Percentiles rank a stretch among this genome's conserved stretches.
These are phyloP conservation scores for Rafetus swinhoei DNA, from an alignment of 2,113 vertebrate genomes.

Conservation along the genomic window DNA sequence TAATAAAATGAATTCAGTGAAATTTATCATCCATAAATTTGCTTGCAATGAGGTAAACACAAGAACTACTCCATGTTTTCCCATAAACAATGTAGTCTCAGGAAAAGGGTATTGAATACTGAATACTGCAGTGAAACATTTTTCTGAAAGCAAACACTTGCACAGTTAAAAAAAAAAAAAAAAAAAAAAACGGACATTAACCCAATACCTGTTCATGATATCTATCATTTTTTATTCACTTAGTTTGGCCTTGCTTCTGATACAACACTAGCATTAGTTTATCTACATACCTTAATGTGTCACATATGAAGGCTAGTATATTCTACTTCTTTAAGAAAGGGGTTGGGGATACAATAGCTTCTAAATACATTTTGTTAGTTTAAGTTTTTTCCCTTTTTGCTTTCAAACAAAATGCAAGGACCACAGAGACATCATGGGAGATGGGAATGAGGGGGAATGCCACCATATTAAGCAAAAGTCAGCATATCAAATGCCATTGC, in stretches of 20 bases:
- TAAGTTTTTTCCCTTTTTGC: neutral
- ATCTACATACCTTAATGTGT: neutral
- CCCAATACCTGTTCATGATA: neutral
- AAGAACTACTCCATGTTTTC: neutral
- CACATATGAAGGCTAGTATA: neutral
- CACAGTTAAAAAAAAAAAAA: neutral
- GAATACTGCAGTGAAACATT: neutral
- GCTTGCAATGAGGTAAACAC: neutral
- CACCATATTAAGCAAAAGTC: slow-evolving; percentile 28
- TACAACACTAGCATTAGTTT: neutral
- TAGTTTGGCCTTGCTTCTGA: neutral
- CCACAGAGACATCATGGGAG: neutral
- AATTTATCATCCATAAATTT: neutral
- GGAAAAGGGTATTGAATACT: slow-evolving; percentile 4
- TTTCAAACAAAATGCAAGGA: neutral
- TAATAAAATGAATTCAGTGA: neutral
- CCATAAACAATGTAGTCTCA: neutral
- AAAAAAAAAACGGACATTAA: neutral
- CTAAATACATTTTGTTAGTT: neutral
- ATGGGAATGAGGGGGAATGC: neutral
- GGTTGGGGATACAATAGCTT: neutral
- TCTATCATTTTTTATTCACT: neutral
- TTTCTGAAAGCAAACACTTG: slow-evolving; percentile 31
- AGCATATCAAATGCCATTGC: slow-evolving; percentile 40
- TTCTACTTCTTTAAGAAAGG: neutral